A percentile compares a stretch with the other conserved stretches of the same genome.
Evolutionary conservation across 2,888 invertebrate genomes (phyloP).

Genomic region (Macaria liturata): DNA sequence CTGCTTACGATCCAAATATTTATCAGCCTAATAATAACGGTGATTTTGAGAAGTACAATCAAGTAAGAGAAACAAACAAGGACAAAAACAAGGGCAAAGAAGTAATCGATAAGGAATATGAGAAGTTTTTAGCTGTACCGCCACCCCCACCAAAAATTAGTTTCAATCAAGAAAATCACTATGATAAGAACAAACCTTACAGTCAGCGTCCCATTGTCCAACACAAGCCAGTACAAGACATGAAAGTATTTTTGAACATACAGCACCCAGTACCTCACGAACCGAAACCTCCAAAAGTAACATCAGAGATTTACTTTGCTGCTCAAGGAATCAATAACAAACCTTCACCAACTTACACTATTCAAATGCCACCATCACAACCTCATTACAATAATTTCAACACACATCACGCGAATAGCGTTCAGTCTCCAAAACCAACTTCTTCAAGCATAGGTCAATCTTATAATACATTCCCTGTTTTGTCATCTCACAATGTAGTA

Average conservation of each 20-base stretch:
- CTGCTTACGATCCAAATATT: slow-evolving; percentile 67
- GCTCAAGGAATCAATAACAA: slow-evolving; percentile 67
- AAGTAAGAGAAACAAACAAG: slow-evolving; percentile 50
- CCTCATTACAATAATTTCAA: slow-evolving; percentile 46
- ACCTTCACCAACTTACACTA: slow-evolving; percentile 68
- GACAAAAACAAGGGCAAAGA: slow-evolving; percentile 62
- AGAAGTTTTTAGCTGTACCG: slow-evolving; percentile 77
- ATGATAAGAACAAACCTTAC: slow-evolving; percentile 59
- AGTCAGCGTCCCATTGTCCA: slow-evolving; percentile 68
- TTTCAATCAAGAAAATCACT: slow-evolving; percentile 52
- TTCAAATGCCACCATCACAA: slow-evolving; percentile 62
- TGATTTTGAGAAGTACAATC: slow-evolving; percentile 61
- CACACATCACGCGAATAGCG: slow-evolving; percentile 36
- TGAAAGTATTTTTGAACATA: slow-evolving; percentile 74
- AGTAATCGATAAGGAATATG: slow-evolving; percentile 75
- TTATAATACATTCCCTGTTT: slow-evolving; percentile 47
- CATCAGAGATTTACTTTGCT: slow-evolving; percentile 79
- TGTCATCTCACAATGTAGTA: slow-evolving; percentile 47
- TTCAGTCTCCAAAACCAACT: slow-evolving; percentile 27
- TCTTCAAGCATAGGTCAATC: slow-evolving; percentile 35
- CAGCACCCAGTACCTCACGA: slow-evolving; percentile 71
- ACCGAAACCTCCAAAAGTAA: slow-evolving; percentile 70
- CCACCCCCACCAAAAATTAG: slow-evolving; percentile 71
- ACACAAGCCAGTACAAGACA: slow-evolving; percentile 73
- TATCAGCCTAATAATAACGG: slow-evolving; percentile 56